Evolutionary conservation across 2,797 vertebrate genomes (phyloP).

Genomic region (Prionace glauca): DNA sequence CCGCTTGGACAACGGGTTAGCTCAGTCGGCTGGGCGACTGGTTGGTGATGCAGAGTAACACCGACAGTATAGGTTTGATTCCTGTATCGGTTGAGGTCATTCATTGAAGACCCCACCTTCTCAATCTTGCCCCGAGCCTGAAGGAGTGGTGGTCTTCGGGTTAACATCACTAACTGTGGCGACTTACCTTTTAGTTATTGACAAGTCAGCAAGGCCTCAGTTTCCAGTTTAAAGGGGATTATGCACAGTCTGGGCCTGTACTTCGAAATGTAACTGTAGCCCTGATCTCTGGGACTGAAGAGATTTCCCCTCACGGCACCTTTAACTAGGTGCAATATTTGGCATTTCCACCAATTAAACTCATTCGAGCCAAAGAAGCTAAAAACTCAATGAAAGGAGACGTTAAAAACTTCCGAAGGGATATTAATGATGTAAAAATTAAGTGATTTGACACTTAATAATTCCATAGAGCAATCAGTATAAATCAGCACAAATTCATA

Average conservation of each 20-base stretch:
- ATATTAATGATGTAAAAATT: not conserved
- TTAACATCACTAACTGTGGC: no score
- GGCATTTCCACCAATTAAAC: not conserved
- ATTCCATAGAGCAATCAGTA: not conserved
- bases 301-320: not conserved
- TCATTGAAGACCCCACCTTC: no score
- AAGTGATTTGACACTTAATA: not conserved
- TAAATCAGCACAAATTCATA: not conserved
- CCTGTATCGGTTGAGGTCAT: no score
- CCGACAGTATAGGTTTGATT: no score
- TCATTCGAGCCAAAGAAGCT: not conserved
- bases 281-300: not conserved
- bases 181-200: not conserved
- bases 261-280: no score
- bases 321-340: not conserved
- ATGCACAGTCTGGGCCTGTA: not conserved
- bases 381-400: not conserved
- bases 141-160: no score
- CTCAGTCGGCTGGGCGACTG: no score
- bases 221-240: no score
- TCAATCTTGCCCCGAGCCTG: no score
- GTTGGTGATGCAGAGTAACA: no score
- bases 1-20: no score
- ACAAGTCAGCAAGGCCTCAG: not conserved
- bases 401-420: not conserved